Conservation (phyloP, 1,140 invertebrate species). For the Bombus waltoni region DNA sequence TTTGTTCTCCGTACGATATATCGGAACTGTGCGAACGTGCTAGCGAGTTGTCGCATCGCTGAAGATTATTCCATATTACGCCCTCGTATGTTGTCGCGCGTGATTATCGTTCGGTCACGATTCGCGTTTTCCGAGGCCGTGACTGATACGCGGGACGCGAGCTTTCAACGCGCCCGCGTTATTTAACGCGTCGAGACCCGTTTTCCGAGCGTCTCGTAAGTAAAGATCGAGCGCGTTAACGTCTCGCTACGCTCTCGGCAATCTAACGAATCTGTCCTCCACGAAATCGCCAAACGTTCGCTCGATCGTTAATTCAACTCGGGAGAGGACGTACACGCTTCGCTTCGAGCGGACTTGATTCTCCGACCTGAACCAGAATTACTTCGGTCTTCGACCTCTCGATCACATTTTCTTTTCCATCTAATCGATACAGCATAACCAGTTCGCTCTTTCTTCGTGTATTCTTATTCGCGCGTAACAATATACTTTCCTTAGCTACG, state of each 20-base stretch:
- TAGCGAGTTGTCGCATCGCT: constrained; percentile 17
- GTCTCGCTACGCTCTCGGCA: background rate
- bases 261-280: constrained; percentile 1
- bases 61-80: constrained; percentile 21
- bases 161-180: background rate
- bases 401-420: no score
- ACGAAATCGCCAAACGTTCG: background rate
- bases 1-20: background rate
- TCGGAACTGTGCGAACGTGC: background rate
- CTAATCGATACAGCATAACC: no score
- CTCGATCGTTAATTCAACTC: background rate
- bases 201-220: background rate
- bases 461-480: no score
- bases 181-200: background rate
- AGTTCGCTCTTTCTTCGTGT: no score
- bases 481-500: no score
- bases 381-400: background rate
- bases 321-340: no score
- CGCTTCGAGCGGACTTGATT: background rate
- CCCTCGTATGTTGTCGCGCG: constrained; percentile 15
- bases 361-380: background rate
- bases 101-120: constrained; percentile 13
- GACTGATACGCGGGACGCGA: background rate
- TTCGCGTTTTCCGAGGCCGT: background rate
- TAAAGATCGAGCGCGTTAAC: background rate